Conservation (phyloP, 2,888 invertebrate species). For the Phyllotreta striolata region DNA sequence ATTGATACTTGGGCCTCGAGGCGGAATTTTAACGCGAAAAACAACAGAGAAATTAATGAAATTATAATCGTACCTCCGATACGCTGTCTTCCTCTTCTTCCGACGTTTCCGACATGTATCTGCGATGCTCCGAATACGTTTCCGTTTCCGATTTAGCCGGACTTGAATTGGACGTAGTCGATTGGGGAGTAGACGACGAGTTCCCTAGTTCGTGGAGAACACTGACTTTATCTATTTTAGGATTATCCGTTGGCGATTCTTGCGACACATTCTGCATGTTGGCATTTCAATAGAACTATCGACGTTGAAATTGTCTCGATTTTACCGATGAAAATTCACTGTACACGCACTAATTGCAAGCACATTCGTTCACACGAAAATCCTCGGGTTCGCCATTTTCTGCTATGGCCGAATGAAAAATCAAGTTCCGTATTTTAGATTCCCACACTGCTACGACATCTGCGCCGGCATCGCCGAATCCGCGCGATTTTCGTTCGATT, state of each 20-base stretch:
- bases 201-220: conserved; percentile 74
- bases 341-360: conserved; percentile 55
- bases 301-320: conserved; percentile 60
- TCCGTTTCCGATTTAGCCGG: conserved; percentile 87
- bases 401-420: conserved; percentile 70
- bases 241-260: conserved; percentile 77
- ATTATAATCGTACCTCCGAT: conserved; percentile 81
- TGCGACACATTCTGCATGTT: conserved; percentile 94
- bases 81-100: conserved; percentile 97
- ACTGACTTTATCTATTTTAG: conserved; percentile 83
- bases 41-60: conserved; percentile 49
- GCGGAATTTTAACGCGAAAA: conserved; percentile 51
- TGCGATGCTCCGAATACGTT: conserved; percentile 85
- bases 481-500: background rate
- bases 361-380: conserved; percentile 71
- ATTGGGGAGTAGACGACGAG: conserved; percentile 83
- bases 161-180: conserved; percentile 75
- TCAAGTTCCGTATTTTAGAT: conserved; percentile 49
- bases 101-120: conserved; percentile 92
- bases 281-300: conserved; percentile 70
- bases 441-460: conserved; percentile 48
- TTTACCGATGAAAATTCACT: conserved; percentile 54
- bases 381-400: conserved; percentile 74
- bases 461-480: conserved; percentile 26
- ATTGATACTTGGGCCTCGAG: conserved; percentile 62